phyloP scores from a whole-genome alignment of 2,888 invertebrate species.

The Lucinisca nassula region DNA sequence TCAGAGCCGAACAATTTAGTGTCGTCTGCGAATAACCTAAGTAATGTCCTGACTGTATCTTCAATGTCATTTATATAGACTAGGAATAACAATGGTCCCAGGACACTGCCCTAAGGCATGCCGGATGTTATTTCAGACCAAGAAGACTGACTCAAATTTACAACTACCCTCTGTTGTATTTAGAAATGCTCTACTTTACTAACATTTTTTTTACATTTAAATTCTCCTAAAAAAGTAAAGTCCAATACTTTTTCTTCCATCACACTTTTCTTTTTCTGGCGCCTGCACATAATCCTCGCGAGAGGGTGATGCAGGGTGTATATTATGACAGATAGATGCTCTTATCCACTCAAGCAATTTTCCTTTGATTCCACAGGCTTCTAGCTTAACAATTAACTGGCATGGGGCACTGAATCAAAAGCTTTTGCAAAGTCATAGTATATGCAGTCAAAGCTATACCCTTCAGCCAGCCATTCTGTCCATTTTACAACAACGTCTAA shows the following conservation, averaged over 20 bases:
- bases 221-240: too few relatives aligned
- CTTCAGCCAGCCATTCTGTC: conserved; percentile 26
- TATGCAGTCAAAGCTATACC: conserved; percentile 6
- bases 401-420: conserved; percentile 30
- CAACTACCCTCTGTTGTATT: conserved; percentile 22
- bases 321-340: too few relatives aligned
- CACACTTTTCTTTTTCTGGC: too few relatives aligned
- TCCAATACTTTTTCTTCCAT: too few relatives aligned
- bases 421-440: conserved; percentile 34
- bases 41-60: background rate
- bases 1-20: conserved; percentile 36
- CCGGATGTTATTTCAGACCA: conserved; percentile 42
- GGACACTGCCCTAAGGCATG: conserved; percentile 49
- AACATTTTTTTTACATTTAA: too few relatives aligned
- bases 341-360: conserved; percentile 31
- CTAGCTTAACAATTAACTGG: conserved; percentile 26
- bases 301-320: too few relatives aligned
- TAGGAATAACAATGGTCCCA: conserved; percentile 39
- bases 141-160: conserved; percentile 14
- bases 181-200: too few relatives aligned
- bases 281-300: too few relatives aligned
- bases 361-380: conserved; percentile 20
- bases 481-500: conserved; percentile 25
- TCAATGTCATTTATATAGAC: conserved; percentile 50
- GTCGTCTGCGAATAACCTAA: conserved; percentile 47